These are phyloP conservation scores for Ditula angustiorana DNA, from an alignment of 2,888 invertebrate species.

Conservation along the genomic window DNA sequence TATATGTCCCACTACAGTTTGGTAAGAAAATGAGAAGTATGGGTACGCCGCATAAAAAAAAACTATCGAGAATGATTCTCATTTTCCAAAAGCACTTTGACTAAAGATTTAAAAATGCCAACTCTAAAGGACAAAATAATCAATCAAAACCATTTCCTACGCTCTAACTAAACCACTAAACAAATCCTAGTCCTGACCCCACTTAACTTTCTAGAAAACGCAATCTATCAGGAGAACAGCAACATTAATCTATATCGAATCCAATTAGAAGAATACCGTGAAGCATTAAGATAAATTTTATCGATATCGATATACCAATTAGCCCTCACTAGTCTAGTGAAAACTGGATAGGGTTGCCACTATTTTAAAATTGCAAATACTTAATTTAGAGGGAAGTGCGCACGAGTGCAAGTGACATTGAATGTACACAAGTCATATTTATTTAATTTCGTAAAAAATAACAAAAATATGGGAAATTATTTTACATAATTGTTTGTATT, in stretches of 20 bases:
- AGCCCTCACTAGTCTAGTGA: slow-evolving; percentile 63
- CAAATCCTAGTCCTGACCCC: slow-evolving; percentile 20
- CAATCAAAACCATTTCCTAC: neutral
- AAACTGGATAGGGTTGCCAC: slow-evolving; percentile 37
- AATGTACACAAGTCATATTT: too few relatives aligned
- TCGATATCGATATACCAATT: slow-evolving; percentile 67
- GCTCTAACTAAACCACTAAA: slow-evolving; percentile 14
- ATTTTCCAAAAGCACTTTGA: neutral
- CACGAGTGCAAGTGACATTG: too few relatives aligned
- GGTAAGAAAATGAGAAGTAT: too few relatives aligned
- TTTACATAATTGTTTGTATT: too few relatives aligned
- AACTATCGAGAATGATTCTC: too few relatives aligned
- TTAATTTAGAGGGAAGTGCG: neutral
- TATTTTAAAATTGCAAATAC: neutral
- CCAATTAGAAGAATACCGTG: slow-evolving; percentile 47
- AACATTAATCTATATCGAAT: slow-evolving; percentile 40
- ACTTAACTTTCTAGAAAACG: slow-evolving; percentile 31
- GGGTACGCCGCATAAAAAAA: too few relatives aligned
- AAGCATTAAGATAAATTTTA: slow-evolving; percentile 48
- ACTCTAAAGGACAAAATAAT: neutral
- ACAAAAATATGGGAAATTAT: too few relatives aligned
- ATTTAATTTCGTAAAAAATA: too few relatives aligned
- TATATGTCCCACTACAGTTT: too few relatives aligned
- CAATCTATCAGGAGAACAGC: slow-evolving; percentile 36
- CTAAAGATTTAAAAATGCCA: too few relatives aligned